Conservation (phyloP, 2,113 vertebrate species). For the Coregonus clupeaformis region DNA sequence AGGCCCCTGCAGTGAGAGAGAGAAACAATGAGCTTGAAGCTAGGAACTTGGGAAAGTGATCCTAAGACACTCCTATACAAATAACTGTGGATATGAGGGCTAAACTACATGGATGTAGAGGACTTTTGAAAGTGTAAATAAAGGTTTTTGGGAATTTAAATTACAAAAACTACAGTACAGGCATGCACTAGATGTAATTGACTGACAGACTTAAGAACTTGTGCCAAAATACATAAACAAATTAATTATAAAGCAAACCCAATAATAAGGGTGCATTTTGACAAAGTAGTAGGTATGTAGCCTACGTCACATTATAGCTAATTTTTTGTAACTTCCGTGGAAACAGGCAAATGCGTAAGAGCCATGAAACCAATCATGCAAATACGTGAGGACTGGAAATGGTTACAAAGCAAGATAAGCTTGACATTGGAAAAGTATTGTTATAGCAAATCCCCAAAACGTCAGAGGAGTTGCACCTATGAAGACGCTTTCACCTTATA, state of each 20-base stretch:
- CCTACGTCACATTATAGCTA: not conserved
- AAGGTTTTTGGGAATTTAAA: not conserved
- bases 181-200: conserved; percentile 35
- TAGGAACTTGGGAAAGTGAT: conserved; percentile 23
- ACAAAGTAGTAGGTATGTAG: not conserved
- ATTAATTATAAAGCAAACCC: not conserved
- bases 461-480: conserved; percentile 31
- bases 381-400: conserved; percentile 15
- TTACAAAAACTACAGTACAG: conserved; percentile 5
- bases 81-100: not conserved
- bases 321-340: not conserved
- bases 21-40: conserved; percentile 59
- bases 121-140: not conserved
- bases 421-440: conserved; percentile 25
- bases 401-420: conserved; percentile 38
- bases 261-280: not conserved
- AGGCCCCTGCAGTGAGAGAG: conserved; percentile 70
- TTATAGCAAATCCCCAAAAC: conserved; percentile 35
- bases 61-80: not conserved
- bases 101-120: not conserved
- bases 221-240: not conserved
- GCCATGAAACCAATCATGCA: not conserved
- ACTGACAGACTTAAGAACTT: not conserved
- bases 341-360: conserved; percentile 6
- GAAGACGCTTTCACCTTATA: conserved; percentile 29